Conservation (phyloP, 2,888 invertebrate species). For the Abrostola triplasia region DNA sequence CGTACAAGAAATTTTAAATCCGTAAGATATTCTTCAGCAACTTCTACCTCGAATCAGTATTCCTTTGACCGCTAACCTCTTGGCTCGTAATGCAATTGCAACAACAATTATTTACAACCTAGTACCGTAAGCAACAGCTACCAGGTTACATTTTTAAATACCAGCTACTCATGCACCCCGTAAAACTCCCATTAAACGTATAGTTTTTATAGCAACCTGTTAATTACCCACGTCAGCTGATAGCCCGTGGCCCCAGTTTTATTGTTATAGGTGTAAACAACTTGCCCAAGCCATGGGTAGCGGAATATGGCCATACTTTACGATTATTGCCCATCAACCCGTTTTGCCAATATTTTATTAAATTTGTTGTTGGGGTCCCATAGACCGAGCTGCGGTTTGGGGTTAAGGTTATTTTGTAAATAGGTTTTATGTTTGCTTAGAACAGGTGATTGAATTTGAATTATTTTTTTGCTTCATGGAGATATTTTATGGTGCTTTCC, state of each 20-base stretch:
- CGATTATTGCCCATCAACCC: conserved; percentile 54
- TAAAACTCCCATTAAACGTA: not conserved
- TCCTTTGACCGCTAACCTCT: too few species aligned
- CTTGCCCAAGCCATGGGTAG: conserved; percentile 20
- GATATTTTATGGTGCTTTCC: not conserved
- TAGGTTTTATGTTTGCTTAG: conserved; percentile 11
- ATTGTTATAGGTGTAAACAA: conserved; percentile 49
- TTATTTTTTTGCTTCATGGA: not conserved
- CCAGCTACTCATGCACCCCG: not conserved
- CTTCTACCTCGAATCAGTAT: too few species aligned
- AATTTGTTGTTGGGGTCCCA: conserved; percentile 38
- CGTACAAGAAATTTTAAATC: too few species aligned
- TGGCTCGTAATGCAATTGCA: not conserved
- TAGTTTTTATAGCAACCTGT: conserved; percentile 15
- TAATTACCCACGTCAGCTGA: conserved; percentile 32
- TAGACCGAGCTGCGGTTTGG: conserved; percentile 33
- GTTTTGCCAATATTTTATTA: conserved; percentile 52
- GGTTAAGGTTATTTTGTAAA: conserved; percentile 32
- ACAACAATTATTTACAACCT: not conserved
- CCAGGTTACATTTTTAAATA: not conserved
- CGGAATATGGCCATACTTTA: conserved; percentile 36
- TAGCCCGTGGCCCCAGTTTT: conserved; percentile 25
- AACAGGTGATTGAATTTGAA: conserved; percentile 1
- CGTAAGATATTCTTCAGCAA: too few species aligned
- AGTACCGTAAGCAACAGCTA: not conserved